Conservation (phyloP, 2,797 vertebrate genomes). For the Notolabrus celidotus region DNA sequence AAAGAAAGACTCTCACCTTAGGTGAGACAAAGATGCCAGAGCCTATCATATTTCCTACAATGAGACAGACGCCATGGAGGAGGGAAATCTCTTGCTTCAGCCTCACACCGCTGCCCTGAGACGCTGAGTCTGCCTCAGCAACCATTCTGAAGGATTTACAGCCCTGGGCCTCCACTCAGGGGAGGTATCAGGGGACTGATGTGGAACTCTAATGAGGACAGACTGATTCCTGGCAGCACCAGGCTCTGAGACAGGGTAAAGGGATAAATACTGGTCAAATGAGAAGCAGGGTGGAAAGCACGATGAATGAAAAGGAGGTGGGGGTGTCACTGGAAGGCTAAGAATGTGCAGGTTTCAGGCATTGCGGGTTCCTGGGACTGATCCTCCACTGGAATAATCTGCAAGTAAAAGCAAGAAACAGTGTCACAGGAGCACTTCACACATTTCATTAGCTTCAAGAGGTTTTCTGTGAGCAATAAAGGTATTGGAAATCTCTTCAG, state of each 20-base stretch:
- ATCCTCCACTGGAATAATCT: slow-evolving; percentile 33
- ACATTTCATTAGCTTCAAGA: neutral
- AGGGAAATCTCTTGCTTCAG: slow-evolving; percentile 88
- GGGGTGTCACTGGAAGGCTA: slow-evolving; percentile 12
- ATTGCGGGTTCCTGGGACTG: slow-evolving; percentile 13
- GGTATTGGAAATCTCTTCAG: neutral
- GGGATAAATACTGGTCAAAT: neutral
- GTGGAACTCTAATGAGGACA: neutral
- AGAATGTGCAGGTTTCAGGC: slow-evolving; percentile 9
- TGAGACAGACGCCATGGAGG: slow-evolving; percentile 87
- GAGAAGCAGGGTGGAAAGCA: neutral
- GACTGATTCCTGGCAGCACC: neutral
- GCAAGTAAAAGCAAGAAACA: slow-evolving; percentile 29
- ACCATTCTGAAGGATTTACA: slow-evolving; percentile 67
- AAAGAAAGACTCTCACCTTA: slow-evolving; percentile 63
- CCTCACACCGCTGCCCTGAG: slow-evolving; percentile 71
- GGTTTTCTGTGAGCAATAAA: too few species aligned
- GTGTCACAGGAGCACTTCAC: slow-evolving; percentile 16
- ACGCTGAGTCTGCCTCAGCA: slow-evolving; percentile 57
- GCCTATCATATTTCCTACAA: slow-evolving; percentile 89
- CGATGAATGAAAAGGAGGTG: neutral
- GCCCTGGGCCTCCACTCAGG: slow-evolving; percentile 11
- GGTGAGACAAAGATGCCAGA: slow-evolving; percentile 88
- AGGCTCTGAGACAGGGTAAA: neutral
- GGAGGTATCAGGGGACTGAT: neutral